phyloP scores from a whole-genome alignment of 2,888 invertebrate species.

The Hymenopus coronatus region DNA sequence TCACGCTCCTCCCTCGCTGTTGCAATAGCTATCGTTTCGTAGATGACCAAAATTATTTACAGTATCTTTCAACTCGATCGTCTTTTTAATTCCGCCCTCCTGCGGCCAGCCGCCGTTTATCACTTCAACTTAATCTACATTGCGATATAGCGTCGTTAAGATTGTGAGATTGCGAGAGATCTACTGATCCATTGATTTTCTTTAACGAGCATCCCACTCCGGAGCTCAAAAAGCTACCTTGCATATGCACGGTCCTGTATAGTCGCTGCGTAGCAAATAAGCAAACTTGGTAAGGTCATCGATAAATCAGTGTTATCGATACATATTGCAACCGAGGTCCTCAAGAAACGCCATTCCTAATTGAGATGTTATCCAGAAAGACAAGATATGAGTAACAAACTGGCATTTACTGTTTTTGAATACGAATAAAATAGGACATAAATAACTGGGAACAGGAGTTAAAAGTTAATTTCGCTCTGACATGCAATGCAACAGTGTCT shows the following conservation, averaged over 20 bases:
- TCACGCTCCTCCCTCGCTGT: background rate
- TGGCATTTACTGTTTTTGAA: background rate
- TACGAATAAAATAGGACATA: background rate
- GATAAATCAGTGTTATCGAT: background rate
- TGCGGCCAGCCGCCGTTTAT: background rate
- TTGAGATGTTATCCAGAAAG: background rate
- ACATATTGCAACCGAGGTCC: background rate
- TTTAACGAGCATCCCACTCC: background rate
- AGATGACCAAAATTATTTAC: background rate
- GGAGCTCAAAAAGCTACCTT: background rate
- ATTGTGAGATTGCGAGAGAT: background rate
- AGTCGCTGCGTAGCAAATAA: background rate
- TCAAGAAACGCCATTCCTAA: background rate
- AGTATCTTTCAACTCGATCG: background rate
- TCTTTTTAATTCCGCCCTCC: background rate
- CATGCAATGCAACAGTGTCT: background rate
- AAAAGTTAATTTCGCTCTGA: background rate
- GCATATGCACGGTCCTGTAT: background rate
- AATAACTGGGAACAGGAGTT: background rate
- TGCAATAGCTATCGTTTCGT: background rate
- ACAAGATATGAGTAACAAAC: background rate
- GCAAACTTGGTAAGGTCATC: background rate
- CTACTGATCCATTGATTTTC: background rate
- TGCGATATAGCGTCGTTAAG: background rate
- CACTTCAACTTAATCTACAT: background rate